Evolutionary conservation across 2,113 vertebrate genomes (phyloP).

Genomic region (Promerops cafer): DNA sequence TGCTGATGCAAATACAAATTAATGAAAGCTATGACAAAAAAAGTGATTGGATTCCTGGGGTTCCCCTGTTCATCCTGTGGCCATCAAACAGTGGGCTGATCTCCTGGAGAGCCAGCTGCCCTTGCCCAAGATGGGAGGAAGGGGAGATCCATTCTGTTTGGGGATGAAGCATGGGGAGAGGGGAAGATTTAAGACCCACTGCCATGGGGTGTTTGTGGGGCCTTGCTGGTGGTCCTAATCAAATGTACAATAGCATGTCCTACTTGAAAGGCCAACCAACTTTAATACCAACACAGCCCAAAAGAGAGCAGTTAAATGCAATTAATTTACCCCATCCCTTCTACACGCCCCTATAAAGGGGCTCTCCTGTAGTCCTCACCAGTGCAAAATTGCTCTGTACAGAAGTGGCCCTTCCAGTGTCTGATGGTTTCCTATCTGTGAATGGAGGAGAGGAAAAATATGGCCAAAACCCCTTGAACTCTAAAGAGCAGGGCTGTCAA

Average conservation of each 20-base stretch:
- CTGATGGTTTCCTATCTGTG: neutral
- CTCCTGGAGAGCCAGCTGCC: neutral
- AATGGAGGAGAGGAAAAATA: neutral
- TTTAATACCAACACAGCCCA: neutral
- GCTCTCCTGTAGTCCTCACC: neutral
- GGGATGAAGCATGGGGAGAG: neutral
- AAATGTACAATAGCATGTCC: neutral
- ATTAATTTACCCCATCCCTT: neutral
- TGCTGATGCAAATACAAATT: neutral
- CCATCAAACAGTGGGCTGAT: neutral
- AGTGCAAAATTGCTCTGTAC: neutral
- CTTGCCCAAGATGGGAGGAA: accelerated
- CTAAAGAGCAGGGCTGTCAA: neutral
- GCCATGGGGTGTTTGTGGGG: neutral
- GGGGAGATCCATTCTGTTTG: neutral
- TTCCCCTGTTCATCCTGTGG: neutral
- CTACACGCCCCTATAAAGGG: neutral
- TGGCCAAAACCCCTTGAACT: neutral
- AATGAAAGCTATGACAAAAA: neutral
- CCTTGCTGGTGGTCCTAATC: neutral
- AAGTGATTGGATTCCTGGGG: neutral
- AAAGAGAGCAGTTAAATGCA: neutral
- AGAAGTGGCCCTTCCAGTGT: neutral
- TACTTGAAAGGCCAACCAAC: neutral
- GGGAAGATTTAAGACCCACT: neutral